Conservation (phyloP, 2,888 invertebrate genomes). For the Sycophila texana region DNA sequence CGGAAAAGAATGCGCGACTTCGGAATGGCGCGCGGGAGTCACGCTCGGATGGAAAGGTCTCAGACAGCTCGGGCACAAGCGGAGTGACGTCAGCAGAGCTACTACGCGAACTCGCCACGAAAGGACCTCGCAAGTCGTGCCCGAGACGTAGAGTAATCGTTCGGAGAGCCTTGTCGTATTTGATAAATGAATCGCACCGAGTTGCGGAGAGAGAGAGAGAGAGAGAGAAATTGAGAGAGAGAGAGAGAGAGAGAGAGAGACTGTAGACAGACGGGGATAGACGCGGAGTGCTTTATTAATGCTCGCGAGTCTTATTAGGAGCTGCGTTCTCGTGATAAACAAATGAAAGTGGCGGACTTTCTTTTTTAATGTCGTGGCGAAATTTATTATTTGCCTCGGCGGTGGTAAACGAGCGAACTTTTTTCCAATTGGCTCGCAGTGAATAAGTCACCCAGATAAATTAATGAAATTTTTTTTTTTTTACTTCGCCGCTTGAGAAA, state of each 20-base stretch:
- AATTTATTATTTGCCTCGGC: constrained; percentile 7
- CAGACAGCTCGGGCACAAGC: constrained; percentile 1
- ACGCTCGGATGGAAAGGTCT: constrained; percentile 7
- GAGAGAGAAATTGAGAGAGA: too few relatives aligned
- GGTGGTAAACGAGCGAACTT: background rate
- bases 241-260: constrained; percentile 9
- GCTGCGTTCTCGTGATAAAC: background rate
- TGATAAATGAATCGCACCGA: constrained; percentile 57
- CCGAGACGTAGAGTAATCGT: constrained; percentile 47
- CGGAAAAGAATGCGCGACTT: constrained; percentile 2
- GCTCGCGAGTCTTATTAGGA: constrained; percentile 11
- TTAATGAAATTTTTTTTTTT: too few relatives aligned
- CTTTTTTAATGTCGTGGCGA: background rate
- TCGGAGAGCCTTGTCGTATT: constrained; percentile 54
- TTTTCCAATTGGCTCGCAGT: background rate
- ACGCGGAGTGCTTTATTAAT: constrained; percentile 16
- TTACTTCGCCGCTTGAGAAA: too few relatives aligned
- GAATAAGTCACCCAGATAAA: background rate
- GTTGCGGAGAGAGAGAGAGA: background rate
- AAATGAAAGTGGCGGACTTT: constrained; percentile 8
- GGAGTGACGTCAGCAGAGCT: constrained; percentile 13
- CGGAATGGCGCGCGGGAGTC: background rate
- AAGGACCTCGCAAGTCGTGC: constrained; percentile 38
- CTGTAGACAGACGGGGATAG: constrained; percentile 18
- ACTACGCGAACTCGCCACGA: background rate